Evolutionary conservation across 2,888 invertebrate species (phyloP), one percentile per base, ranked within the genome.

Genomic region (Lepeophtheirus nordmannii): DNA sequence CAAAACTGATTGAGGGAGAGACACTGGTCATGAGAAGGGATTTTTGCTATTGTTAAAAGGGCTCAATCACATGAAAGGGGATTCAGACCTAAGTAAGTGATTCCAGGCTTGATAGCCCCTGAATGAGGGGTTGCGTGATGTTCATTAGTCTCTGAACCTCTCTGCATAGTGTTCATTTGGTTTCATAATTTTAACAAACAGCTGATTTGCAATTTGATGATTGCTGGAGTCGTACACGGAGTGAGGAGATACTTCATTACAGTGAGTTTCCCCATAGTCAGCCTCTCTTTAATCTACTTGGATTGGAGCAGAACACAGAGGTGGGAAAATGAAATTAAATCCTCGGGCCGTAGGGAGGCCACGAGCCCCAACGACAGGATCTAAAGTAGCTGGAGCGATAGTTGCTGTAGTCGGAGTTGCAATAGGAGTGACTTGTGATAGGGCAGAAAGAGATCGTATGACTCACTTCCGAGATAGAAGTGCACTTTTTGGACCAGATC

Each of bases 321-420:
- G 14, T 46, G 53, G 53, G 53, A 46, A 17, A 46, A 46, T 46
- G 53, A 46, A 46, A 46, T 46, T 46, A 46, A 46, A 46, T 46
- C 53, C 53, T n/a, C 14, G 53, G 8, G 53, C 53, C 1, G 5
- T 46, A 17, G 53, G 53, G 14, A 14, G 8, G 14, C 53, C 53
- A 8, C 53, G 53, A 46, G n/a, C 14, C n/a, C 30, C 30, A 30
- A 30, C 30, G 30, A 5, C 30, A 30, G 53, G n/a, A 14, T 46
- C 53, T 17, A 46, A 46, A 17, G 53, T n/a, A 46, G 14, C 17
- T 14, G 17, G 3, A 8, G 53, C 8, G 2, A 8, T 46, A 14
- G 8, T 17, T 8, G 1, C n/a, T 1, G 53, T 46, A 5, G 53
- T 46, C 8, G 17, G 1, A 46, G 53, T 2, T 8, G 53, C 53